Evolutionary conservation across 2,113 vertebrate genomes (phyloP), one percentile per base, ranked within the genome.

Genomic region (Psettodes erumei): DNA sequence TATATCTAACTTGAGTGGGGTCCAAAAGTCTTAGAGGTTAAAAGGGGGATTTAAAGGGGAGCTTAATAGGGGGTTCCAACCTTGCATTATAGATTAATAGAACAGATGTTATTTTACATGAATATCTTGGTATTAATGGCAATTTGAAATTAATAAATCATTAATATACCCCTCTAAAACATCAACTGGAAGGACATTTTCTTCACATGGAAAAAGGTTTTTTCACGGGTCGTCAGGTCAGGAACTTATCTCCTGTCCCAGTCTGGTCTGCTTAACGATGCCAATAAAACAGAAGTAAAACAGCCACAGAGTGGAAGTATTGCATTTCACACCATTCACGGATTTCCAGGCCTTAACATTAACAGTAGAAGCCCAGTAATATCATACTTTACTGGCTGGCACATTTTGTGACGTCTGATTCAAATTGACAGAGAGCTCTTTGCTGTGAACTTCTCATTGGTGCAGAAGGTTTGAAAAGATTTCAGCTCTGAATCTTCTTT

Each of bases 281-380:
- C 19, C 72, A 65, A 56, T 56, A 78, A 78, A 72, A 56, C 66
- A 38, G 32, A 45, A 30, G 68, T n/a, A 27, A 43, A 67, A 54
- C 15, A 56, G 30, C 27, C 69, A 55, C 33, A 42, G 42, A 75
- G 50, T 74, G 68, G 59, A 75, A 69, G 66, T 74, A 59, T 80
- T 81, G 35, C 37, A 61, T 78, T 62, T 84, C 50, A 60, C 54
- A 82, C 73, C 69, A 74, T 51, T 42, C 28, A n/a, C 54, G 8
- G 40, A 65, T 81, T 84, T 84, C 63, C 74, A 83, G 76, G 27
- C 28, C 77, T 77, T 81, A 59, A 71, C 82, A 59, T 66, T 50
- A 79, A 81, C 63, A 42, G 64, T 8, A 12, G 27, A 51, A 65
- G 69, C 65, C 40, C 45, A 66, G 76, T 27, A 54, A 60, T 53